These are phyloP conservation scores for Sparus aurata DNA, from an alignment of 2,797 vertebrate species.

Conservation along the genomic window DNA sequence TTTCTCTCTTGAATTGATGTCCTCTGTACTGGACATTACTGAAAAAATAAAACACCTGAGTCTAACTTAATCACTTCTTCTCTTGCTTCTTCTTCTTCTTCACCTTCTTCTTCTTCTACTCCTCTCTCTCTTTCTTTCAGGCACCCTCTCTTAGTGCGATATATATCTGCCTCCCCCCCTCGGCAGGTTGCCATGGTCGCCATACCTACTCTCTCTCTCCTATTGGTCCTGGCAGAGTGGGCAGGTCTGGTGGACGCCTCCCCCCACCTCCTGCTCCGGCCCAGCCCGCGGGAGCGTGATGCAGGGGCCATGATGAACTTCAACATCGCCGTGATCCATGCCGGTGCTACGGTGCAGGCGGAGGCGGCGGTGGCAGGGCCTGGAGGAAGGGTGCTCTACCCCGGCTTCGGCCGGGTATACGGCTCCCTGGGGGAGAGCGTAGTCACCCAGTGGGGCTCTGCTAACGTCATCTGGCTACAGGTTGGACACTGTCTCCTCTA, in stretches of 20 bases:
- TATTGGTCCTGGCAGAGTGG: slow-evolving; percentile 90
- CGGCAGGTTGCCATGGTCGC: slow-evolving; percentile 87
- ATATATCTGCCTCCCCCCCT: slow-evolving; percentile 83
- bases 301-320: slow-evolving; percentile 92
- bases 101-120: slow-evolving; percentile 54
- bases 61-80: slow-evolving; percentile 60
- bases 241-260: slow-evolving; percentile 87
- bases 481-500: slow-evolving; percentile 77
- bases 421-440: slow-evolving; percentile 88
- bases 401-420: slow-evolving; percentile 86
- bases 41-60: slow-evolving; percentile 38
- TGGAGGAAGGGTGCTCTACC: slow-evolving; percentile 85
- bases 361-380: slow-evolving; percentile 84
- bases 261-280: slow-evolving; percentile 91
- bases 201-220: slow-evolving; percentile 90
- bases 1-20: slow-evolving; percentile 51
- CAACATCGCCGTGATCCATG: slow-evolving; percentile 93
- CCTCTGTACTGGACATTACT: slow-evolving; percentile 45
- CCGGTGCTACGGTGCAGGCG: slow-evolving; percentile 82
- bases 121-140: slow-evolving; percentile 74
- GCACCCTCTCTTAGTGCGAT: slow-evolving; percentile 83
- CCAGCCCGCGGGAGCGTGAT: slow-evolving; percentile 86
- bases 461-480: slow-evolving; percentile 90
- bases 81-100: slow-evolving; percentile 37
- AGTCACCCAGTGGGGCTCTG: slow-evolving; percentile 88